Evolutionary conservation across 1,140 invertebrate species (phyloP).

Genomic region (Oscheius sp.): DNA sequence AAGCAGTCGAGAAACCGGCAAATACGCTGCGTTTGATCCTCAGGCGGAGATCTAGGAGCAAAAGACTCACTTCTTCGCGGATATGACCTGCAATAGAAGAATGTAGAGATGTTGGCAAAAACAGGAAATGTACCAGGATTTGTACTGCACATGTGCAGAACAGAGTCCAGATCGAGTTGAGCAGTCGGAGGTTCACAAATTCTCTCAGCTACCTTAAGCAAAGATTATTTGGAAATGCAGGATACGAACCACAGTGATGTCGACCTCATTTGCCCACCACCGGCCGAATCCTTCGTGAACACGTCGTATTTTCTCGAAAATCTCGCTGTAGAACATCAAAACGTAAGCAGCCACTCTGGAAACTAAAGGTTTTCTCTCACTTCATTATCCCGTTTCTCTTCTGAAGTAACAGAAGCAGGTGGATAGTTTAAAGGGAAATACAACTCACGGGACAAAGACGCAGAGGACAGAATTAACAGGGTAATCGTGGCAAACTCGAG

Average conservation of each 20-base stretch:
- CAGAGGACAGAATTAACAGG: slow-evolving; percentile 75
- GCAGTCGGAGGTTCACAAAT: slow-evolving; percentile 11
- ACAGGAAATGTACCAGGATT: slow-evolving; percentile 14
- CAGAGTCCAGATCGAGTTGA: slow-evolving; percentile 40
- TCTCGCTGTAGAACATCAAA: slow-evolving; percentile 73
- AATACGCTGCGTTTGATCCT: slow-evolving; percentile 84
- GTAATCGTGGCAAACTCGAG: slow-evolving; percentile 72
- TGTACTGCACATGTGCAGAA: slow-evolving; percentile 43
- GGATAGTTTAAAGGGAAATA: no score
- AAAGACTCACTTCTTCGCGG: slow-evolving; percentile 77
- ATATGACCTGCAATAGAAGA: slow-evolving; percentile 65
- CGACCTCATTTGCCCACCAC: slow-evolving; percentile 13
- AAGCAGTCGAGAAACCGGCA: slow-evolving; percentile 81
- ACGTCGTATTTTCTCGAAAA: slow-evolving; percentile 54
- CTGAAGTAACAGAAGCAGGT: no score
- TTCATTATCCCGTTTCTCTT: not conserved
- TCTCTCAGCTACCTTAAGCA: not conserved
- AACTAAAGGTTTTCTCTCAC: slow-evolving; percentile 28
- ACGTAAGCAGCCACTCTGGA: slow-evolving; percentile 77
- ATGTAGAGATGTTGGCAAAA: not conserved
- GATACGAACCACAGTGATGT: slow-evolving; percentile 17
- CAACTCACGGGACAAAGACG: slow-evolving; percentile 83
- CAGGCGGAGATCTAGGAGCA: slow-evolving; percentile 82
- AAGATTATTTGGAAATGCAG: not conserved
- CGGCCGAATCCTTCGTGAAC: slow-evolving; percentile 21